Conservation (phyloP, 2,797 vertebrate genomes). For the Enteromius thamalakanensis region DNA sequence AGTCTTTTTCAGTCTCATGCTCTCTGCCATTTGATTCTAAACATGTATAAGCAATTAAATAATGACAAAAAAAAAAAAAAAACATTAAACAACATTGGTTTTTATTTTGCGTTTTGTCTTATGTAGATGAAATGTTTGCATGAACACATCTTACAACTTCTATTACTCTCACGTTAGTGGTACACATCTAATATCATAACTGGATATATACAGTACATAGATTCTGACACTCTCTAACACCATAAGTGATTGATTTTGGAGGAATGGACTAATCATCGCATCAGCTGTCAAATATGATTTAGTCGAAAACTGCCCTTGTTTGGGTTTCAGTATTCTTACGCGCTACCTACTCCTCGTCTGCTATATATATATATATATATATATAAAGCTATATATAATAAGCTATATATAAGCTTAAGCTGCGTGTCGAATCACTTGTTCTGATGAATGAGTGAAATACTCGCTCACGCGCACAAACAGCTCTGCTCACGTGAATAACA, state of each 20-base stretch:
- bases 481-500: conserved; percentile 85
- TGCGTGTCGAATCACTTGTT: conserved; percentile 87
- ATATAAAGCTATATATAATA: not conserved
- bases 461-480: conserved; percentile 87
- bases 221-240: not conserved
- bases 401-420: conserved; percentile 68
- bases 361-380: not conserved
- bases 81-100: too few species aligned
- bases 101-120: too few species aligned
- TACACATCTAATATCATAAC: not conserved
- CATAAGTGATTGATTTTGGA: not conserved
- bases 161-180: not conserved
- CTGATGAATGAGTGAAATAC: conserved; percentile 91
- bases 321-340: conserved; percentile 70
- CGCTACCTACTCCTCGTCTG: conserved; percentile 75
- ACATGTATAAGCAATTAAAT: not conserved
- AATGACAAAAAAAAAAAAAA: not conserved
- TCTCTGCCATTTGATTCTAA: not conserved
- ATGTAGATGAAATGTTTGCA: not conserved
- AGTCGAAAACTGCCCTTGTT: not conserved
- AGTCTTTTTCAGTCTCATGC: conserved; percentile 56
- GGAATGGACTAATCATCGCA: conserved; percentile 1
- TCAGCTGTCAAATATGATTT: conserved; percentile 7
- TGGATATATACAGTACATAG: not conserved
- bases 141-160: not conserved